These are phyloP conservation scores for Nymphalis urticae DNA, from an alignment of 2,888 invertebrate genomes.

Conservation along the genomic window DNA sequence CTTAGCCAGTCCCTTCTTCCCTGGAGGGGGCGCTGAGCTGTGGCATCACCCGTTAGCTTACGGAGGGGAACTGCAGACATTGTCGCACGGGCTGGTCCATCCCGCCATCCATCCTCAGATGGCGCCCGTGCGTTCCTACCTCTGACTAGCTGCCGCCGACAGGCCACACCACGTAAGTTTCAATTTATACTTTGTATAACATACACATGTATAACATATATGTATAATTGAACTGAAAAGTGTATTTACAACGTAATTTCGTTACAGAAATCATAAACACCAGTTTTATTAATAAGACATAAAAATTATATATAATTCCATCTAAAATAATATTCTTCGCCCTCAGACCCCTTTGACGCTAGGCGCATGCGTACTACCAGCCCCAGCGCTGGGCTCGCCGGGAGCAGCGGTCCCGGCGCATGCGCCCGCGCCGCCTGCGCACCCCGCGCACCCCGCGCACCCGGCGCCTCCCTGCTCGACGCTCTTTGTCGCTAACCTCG, in stretches of 20 bases:
- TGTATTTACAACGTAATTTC: no score
- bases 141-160: conserved; percentile 97
- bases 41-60: conserved; percentile 94
- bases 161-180: conserved; percentile 85
- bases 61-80: conserved; percentile 91
- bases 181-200: not conserved
- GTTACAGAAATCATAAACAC: no score
- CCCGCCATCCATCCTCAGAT: conserved; percentile 98
- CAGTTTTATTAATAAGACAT: no score
- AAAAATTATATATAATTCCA: not conserved
- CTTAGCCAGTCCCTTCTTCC: conserved; percentile 97
- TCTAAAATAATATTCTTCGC: not conserved
- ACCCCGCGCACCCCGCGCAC: conserved; percentile 83
- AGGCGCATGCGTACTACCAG: conserved; percentile 93
- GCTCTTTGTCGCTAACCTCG: conserved; percentile 98
- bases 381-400: conserved; percentile 95
- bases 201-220: no score
- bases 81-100: conserved; percentile 96
- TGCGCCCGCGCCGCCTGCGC: conserved; percentile 86
- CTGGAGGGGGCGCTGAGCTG: conserved; percentile 91
- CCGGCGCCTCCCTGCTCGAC: conserved; percentile 96
- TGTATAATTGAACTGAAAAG: no score
- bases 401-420: conserved; percentile 88
- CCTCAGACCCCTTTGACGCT: conserved; percentile 77
- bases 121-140: conserved; percentile 97